A percentile compares a stretch with the other conserved stretches of the same genome.
These are phyloP conservation scores for Drosophila barbarae DNA, from an alignment of 2,888 invertebrate species.

Conservation along the genomic window DNA sequence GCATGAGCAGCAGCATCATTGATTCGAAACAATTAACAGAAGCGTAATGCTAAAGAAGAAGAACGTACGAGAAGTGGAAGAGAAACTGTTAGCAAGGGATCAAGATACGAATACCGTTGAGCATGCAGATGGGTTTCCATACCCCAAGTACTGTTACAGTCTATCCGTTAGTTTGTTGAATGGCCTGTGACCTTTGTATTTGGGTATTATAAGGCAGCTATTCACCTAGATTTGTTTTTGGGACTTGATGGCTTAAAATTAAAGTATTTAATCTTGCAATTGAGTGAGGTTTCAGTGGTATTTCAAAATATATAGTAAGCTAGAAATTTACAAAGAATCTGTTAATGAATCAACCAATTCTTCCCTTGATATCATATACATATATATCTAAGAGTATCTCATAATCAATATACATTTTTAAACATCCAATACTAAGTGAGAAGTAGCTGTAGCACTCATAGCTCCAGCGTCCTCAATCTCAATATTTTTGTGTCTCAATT, in stretches of 20 bases:
- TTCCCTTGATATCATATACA: background rate
- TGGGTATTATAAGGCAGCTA: background rate
- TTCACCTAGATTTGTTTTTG: background rate
- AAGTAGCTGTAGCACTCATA: conserved; percentile 10
- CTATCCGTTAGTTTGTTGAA: background rate
- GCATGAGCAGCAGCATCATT: conserved; percentile 30
- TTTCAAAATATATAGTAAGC: background rate
- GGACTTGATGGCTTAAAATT: background rate
- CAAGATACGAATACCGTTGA: conserved; percentile 21
- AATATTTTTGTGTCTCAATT: conserved; percentile 47
- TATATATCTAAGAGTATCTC: background rate
- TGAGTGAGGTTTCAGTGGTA: background rate
- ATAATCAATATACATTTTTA: background rate
- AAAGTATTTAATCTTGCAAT: background rate
- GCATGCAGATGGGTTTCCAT: conserved; percentile 17
- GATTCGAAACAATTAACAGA: conserved; percentile 47
- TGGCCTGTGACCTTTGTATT: conserved; percentile 3
- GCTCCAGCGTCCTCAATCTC: conserved; percentile 23
- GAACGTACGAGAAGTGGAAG: conserved; percentile 14
- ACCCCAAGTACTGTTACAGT: background rate
- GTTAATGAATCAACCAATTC: background rate
- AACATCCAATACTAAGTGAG: background rate
- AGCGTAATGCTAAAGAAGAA: conserved; percentile 23
- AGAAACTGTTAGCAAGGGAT: conserved; percentile 9
- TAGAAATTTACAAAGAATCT: background rate